phyloP scores from a whole-genome alignment of 2,113 vertebrate species.

The Anhinga anhinga region DNA sequence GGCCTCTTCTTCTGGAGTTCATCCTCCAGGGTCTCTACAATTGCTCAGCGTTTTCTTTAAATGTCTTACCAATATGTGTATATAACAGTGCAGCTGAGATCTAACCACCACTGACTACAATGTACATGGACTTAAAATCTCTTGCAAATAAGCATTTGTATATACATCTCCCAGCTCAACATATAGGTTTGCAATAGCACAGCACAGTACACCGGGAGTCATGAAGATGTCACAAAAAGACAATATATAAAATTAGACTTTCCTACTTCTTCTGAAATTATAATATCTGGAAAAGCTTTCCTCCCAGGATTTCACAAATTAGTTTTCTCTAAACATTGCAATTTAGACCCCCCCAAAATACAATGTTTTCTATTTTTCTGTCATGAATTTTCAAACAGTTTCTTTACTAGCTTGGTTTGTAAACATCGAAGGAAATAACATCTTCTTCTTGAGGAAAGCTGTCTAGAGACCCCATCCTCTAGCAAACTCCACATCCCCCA shows the following conservation, averaged over 20 bases:
- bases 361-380: background rate
- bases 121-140: background rate
- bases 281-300: background rate
- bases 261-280: background rate
- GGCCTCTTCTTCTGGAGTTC: background rate
- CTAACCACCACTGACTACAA: background rate
- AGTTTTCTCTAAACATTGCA: background rate
- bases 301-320: background rate
- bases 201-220: background rate
- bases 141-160: background rate
- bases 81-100: background rate
- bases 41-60: background rate
- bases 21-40: background rate
- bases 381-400: background rate
- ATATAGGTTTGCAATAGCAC: background rate
- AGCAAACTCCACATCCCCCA: background rate
- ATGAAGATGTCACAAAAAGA: background rate
- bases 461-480: background rate
- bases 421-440: background rate
- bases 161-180: background rate
- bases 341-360: background rate
- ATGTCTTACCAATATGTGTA: background rate
- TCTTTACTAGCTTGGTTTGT: background rate
- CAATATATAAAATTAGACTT: background rate
- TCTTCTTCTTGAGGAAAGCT: background rate